Evolutionary conservation across 2,113 vertebrate species (phyloP).

Genomic region (Dryoscopus gambensis): DNA sequence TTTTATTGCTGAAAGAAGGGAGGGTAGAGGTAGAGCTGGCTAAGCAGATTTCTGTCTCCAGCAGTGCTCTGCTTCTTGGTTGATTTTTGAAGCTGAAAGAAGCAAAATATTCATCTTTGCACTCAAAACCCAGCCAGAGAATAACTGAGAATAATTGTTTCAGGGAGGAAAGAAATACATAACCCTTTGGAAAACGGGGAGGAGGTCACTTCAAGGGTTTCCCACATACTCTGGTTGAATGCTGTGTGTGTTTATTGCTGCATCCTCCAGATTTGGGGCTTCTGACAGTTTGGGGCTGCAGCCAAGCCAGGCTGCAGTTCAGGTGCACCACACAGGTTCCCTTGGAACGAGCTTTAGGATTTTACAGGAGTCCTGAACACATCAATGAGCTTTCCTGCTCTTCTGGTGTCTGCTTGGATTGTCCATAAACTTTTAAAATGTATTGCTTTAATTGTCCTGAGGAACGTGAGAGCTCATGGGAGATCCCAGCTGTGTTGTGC

Average conservation of each 20-base stretch:
- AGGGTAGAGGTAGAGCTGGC: neutral
- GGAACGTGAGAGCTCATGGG: neutral
- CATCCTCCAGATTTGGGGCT: neutral
- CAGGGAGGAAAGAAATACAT: fast-evolving
- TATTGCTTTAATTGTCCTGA: fast-evolving
- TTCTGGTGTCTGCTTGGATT: neutral
- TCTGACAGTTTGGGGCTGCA: neutral
- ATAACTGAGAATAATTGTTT: neutral
- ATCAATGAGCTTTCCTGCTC: neutral
- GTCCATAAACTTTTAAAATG: neutral
- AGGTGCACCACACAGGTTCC: neutral
- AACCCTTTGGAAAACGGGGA: neutral
- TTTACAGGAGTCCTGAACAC: neutral
- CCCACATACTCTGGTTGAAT: fast-evolving
- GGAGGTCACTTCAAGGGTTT: neutral
- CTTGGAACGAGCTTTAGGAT: neutral
- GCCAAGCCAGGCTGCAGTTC: neutral
- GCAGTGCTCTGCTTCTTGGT: neutral
- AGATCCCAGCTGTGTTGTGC: neutral
- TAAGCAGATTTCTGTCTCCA: neutral
- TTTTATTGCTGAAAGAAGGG: neutral
- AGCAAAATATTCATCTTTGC: neutral
- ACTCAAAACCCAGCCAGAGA: neutral
- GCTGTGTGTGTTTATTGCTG: too few species aligned
- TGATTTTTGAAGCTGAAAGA: neutral